These are phyloP conservation scores for Camponotus vicinus DNA, from an alignment of 1,140 invertebrate genomes.

Conservation along the genomic window DNA sequence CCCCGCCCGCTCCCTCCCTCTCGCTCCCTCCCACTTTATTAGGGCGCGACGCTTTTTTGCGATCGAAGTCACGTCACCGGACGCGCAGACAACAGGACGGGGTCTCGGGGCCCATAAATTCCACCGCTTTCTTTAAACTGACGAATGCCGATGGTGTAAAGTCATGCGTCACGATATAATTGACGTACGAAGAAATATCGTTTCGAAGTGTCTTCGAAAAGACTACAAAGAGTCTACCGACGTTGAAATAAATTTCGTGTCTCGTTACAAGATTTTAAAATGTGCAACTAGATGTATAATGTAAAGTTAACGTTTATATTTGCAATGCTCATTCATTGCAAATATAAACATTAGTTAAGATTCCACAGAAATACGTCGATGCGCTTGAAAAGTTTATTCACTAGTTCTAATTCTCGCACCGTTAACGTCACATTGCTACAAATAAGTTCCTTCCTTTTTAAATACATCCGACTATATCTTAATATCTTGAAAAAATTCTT, in stretches of 20 bases:
- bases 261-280: not conserved
- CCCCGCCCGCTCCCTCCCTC: constrained; percentile 51
- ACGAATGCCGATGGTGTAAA: not conserved
- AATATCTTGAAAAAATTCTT: not conserved
- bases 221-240: not conserved
- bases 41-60: constrained; percentile 69
- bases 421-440: not conserved
- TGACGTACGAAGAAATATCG: not conserved
- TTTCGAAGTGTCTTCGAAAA: not conserved
- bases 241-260: not conserved
- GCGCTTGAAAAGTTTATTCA: not conserved
- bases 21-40: constrained; percentile 53
- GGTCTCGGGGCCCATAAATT: constrained; percentile 28
- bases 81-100: not conserved
- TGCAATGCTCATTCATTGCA: not conserved
- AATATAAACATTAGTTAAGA: not conserved
- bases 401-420: not conserved
- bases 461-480: not conserved
- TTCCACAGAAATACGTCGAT: not conserved
- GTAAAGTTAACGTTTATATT: not conserved
- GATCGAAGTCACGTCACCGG: constrained; percentile 55
- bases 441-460: constrained; percentile 13
- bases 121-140: constrained; percentile 35
- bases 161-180: not conserved
- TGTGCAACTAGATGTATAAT: not conserved